Conservation (phyloP, 2,797 vertebrate genomes). For the Heteromormyrus szaboi region DNA sequence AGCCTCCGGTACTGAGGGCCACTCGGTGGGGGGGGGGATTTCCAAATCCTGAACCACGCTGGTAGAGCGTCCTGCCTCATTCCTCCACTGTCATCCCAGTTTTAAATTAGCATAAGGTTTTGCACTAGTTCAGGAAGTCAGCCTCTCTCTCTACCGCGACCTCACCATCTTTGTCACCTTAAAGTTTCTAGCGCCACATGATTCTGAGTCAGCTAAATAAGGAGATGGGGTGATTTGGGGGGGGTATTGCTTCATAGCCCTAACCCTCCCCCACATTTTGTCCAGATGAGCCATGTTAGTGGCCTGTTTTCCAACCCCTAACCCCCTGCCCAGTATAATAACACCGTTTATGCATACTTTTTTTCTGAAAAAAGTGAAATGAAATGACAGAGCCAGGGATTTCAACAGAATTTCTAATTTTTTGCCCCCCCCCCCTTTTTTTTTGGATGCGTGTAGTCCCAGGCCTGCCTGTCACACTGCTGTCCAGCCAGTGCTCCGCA, state of each 20-base stretch:
- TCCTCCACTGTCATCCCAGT: neutral
- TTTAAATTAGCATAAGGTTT: neutral
- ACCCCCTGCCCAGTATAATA: neutral
- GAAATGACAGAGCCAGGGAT: neutral
- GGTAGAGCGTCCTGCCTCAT: neutral
- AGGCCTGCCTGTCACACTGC: neutral
- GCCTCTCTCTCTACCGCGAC: neutral
- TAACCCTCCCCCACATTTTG: neutral
- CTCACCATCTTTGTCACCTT: neutral
- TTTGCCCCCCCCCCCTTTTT: neutral
- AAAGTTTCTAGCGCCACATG: neutral
- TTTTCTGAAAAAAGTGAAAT: neutral
- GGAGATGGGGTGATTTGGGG: neutral
- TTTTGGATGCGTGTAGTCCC: neutral
- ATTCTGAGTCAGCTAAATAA: neutral
- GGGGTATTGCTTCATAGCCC: neutral
- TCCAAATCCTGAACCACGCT: neutral
- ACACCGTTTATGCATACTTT: neutral
- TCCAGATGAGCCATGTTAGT: neutral
- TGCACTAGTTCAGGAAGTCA: neutral
- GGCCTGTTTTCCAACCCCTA: neutral
- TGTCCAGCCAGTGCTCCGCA: neutral
- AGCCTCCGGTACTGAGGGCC: neutral
- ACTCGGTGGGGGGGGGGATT: neutral
- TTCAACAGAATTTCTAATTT: neutral